Evolutionary conservation across 2,797 vertebrate genomes (phyloP).

Genomic region (Eidolon dupreanum): DNA sequence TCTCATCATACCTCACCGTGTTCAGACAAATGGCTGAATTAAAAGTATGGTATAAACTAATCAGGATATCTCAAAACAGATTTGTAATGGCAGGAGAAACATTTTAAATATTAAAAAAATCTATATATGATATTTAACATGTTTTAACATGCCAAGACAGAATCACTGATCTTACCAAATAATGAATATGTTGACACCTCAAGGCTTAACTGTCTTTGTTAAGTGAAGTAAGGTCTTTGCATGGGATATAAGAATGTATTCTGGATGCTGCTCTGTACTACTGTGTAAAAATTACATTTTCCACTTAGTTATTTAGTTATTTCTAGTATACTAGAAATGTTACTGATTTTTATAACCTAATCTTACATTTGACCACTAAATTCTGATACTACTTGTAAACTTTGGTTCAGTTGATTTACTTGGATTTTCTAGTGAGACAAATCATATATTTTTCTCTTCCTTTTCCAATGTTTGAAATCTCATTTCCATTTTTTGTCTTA

Average conservation of each 20-base stretch:
- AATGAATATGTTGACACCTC: background rate
- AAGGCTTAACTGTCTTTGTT: background rate
- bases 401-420: background rate
- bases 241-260: background rate
- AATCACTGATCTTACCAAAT: background rate
- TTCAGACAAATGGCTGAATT: background rate
- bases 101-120: constrained; percentile 3
- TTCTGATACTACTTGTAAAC: background rate
- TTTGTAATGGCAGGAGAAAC: background rate
- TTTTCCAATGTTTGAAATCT: background rate
- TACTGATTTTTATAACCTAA: background rate
- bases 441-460: background rate
- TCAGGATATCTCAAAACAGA: background rate
- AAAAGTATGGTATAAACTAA: background rate
- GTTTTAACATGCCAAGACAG: background rate
- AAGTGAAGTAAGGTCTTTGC: background rate
- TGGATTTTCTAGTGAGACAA: constrained; percentile 25
- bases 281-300: background rate
- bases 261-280: background rate
- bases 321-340: background rate
- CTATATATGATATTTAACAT: background rate
- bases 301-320: background rate
- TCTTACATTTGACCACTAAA: background rate
- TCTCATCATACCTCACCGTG: background rate
- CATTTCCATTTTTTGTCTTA: background rate